Evolutionary conservation across 2,888 invertebrate genomes (phyloP), one percentile per base, ranked within the genome.

Genomic region (Cephus sareptanus): DNA sequence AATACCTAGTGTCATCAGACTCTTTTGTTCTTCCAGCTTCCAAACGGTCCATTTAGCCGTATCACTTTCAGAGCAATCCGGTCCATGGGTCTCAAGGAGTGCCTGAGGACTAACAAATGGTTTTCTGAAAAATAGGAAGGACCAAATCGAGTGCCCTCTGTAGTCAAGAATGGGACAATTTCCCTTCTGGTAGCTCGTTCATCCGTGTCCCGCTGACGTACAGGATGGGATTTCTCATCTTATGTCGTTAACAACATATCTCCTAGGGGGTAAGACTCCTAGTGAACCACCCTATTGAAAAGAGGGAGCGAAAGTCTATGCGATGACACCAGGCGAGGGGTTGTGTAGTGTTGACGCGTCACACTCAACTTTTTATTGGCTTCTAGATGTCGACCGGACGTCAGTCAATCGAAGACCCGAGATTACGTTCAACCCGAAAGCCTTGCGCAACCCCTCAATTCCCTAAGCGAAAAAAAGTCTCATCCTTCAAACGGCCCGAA

Each of bases 331-430:
- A 1, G 3, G 6, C 71, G 71, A 34, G 31, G 71, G 71, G 71
- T 2, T 56, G 3, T 71, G 71, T 71, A 71, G 37, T 30, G 30
- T 77, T 23, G 73, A 77, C 78, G 80, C 74, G 70, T 77, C 71
- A 30, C 74, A 34, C 75, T 81, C 74, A 76, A 71, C 75, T 77
- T 81, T 85, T 84, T 83, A 81, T 85, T 76, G 76, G 70, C 56
- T 79, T 76, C 69, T 68, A 12, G 56, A 73, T 81, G 79, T 80
- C 80, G 81, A 79, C 78, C 75, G 77, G 79, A 75, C 76, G 79
- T 81, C 81, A 81, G 81, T 80, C 73, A 73, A 30, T 71, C 75
- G 11, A 31, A 31, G 33, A 69, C 23, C 75, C 74, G 34, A 37
- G 74, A 35, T 35, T 74, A 74, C 76, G 37, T 30, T 33, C 33